phyloP scores from a whole-genome alignment of 2,888 invertebrate species.

The Pterostichus madidus region DNA sequence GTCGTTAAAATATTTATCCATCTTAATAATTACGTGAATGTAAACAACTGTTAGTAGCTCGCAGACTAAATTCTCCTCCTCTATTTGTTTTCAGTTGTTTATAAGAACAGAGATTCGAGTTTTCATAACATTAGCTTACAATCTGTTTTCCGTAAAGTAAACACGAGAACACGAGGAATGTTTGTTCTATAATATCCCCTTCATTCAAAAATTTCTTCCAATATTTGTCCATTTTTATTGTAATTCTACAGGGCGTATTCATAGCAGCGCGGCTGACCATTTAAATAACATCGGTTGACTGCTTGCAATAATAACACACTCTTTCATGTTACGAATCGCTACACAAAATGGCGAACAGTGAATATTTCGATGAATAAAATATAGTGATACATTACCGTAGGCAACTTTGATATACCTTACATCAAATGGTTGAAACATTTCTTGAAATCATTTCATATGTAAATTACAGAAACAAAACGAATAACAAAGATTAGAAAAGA shows the following conservation, averaged over 20 bases:
- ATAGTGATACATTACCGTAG: not conserved
- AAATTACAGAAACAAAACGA: no score
- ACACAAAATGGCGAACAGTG: constrained; percentile 43
- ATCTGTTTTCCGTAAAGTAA: constrained; percentile 48
- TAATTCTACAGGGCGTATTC: constrained; percentile 33
- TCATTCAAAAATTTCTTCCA: constrained; percentile 50
- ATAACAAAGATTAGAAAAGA: no score
- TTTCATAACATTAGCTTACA: constrained; percentile 62
- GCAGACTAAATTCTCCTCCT: constrained; percentile 15
- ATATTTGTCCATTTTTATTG: constrained; percentile 63
- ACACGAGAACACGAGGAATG: constrained; percentile 45
- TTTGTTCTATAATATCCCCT: constrained; percentile 48
- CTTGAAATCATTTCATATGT: no score
- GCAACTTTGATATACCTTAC: no score
- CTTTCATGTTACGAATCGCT: constrained; percentile 21
- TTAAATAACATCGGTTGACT: constrained; percentile 49
- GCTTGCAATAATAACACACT: constrained; percentile 45
- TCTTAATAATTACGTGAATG: constrained; percentile 30
- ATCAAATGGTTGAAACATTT: no score
- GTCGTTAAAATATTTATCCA: constrained; percentile 46
- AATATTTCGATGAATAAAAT: constrained; percentile 45
- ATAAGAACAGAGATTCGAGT: constrained; percentile 52
- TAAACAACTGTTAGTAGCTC: constrained; percentile 13
- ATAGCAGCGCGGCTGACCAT: constrained; percentile 31
- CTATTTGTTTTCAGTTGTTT: constrained; percentile 53